Percentiles rank a stretch among this genome's conserved stretches.
Conservation (phyloP, 2,888 invertebrate species). For the Ichneumoninae sp. region DNA sequence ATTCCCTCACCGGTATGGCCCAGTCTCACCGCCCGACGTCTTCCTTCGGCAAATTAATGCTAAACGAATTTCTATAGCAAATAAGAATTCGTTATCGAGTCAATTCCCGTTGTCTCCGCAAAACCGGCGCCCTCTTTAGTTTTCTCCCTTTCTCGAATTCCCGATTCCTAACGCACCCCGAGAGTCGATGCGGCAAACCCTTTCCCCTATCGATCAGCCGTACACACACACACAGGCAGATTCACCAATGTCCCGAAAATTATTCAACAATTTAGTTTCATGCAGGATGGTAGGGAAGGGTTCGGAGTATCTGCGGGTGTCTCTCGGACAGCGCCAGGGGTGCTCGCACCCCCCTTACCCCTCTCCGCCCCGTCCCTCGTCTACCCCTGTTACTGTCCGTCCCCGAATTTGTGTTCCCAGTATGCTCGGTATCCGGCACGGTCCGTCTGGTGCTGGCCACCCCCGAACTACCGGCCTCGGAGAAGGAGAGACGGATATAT, state of each 20-base stretch:
- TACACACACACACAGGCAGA: slow-evolving; percentile 8
- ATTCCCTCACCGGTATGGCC: slow-evolving; percentile 8
- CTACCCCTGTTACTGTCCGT: slow-evolving; percentile 59
- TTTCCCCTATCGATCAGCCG: slow-evolving; percentile 51
- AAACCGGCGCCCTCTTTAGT: neutral
- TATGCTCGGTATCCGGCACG: slow-evolving; percentile 66
- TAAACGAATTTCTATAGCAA: slow-evolving; percentile 65
- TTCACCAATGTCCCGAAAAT: slow-evolving; percentile 58
- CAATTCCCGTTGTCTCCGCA: slow-evolving; percentile 48
- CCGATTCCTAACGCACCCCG: slow-evolving; percentile 29
- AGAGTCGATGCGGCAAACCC: slow-evolving; percentile 28
- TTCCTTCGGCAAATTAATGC: slow-evolving; percentile 55
- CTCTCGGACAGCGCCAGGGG: slow-evolving; percentile 42
- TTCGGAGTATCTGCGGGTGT: slow-evolving; percentile 49
- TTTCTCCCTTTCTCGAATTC: slow-evolving; percentile 27
- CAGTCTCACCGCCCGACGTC: slow-evolving; percentile 8
- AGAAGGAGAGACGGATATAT: slow-evolving; percentile 35
- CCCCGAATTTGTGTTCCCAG: slow-evolving; percentile 63
- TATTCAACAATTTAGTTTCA: slow-evolving; percentile 67
- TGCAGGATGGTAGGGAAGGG: slow-evolving; percentile 48
- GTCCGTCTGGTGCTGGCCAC: slow-evolving; percentile 58
- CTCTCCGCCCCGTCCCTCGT: neutral
- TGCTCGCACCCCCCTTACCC: neutral
- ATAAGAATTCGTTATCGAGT: slow-evolving; percentile 65
- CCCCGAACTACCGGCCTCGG: slow-evolving; percentile 42